A percentile compares a stretch with the other conserved stretches of the same genome.
Conservation (phyloP, 2,888 invertebrate genomes). For the Drosophila monieri region DNA sequence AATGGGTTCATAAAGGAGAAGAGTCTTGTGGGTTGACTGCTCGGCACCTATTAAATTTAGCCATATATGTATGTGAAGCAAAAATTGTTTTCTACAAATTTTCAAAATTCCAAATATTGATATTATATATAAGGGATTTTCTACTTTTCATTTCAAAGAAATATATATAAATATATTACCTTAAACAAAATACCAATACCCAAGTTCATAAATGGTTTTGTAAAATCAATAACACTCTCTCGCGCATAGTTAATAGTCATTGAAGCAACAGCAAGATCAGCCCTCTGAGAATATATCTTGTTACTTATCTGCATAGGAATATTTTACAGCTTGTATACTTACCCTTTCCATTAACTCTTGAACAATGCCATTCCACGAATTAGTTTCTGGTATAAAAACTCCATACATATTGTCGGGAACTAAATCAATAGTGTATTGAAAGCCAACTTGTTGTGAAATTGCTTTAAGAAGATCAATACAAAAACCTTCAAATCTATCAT, state of each 20-base stretch:
- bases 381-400: slow-evolving; percentile 93
- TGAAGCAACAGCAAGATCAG: slow-evolving; percentile 97
- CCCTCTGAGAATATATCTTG: slow-evolving; percentile 87
- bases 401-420: slow-evolving; percentile 96
- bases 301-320: background rate
- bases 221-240: slow-evolving; percentile 96
- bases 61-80: slow-evolving; percentile 24
- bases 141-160: background rate
- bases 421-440: slow-evolving; percentile 92
- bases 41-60: slow-evolving; percentile 89
- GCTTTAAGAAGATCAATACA: slow-evolving; percentile 94
- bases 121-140: background rate
- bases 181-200: slow-evolving; percentile 98
- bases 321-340: slow-evolving; percentile 61
- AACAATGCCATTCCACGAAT: slow-evolving; percentile 96
- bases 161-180: slow-evolving; percentile 84
- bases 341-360: slow-evolving; percentile 94
- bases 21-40: slow-evolving; percentile 92
- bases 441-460: slow-evolving; percentile 93
- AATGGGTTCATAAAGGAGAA: slow-evolving; percentile 99
- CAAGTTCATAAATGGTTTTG: slow-evolving; percentile 98
- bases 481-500: slow-evolving; percentile 94
- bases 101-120: slow-evolving; percentile 9
- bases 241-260: slow-evolving; percentile 99
- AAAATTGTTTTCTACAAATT: slow-evolving; percentile 10